phyloP scores from a whole-genome alignment of 2,113 vertebrate genomes.

The Apistogramma diplotaenia region DNA sequence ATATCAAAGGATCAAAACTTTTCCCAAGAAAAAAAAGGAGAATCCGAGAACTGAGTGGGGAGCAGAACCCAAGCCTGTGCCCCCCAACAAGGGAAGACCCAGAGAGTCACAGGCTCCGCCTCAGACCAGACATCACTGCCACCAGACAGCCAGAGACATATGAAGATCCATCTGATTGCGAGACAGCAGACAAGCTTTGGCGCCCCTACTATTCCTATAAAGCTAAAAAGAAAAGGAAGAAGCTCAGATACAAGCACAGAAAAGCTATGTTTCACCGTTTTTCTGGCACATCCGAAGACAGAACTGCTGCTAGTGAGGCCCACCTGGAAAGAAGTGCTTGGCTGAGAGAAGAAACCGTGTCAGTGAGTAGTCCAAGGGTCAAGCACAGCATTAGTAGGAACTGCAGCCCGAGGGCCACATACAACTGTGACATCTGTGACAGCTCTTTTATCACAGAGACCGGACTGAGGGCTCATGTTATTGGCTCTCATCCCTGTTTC shows the following conservation, averaged over 20 bases:
- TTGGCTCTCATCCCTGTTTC: conserved; percentile 86
- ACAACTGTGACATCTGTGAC: conserved; percentile 87
- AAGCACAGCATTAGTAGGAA: conserved; percentile 78
- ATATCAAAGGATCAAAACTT: conserved; percentile 91
- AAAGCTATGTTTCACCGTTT: conserved; percentile 62
- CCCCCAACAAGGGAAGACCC: conserved; percentile 53
- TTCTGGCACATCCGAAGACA: conserved; percentile 57
- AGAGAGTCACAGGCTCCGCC: conserved; percentile 73
- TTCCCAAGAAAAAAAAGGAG: conserved; percentile 86
- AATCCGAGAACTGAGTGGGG: conserved; percentile 59
- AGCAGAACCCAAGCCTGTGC: conserved; percentile 28
- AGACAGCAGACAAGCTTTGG: conserved; percentile 91
- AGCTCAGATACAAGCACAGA: conserved; percentile 83
- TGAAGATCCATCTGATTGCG: conserved; percentile 89
- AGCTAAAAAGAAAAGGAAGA: conserved; percentile 93
- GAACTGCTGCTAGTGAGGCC: conserved; percentile 31
- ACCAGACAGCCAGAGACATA: conserved; percentile 77
- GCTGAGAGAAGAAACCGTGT: conserved; percentile 66
- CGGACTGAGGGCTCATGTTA: conserved; percentile 88
- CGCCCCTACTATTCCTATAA: conserved; percentile 98
- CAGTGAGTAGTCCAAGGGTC: conserved; percentile 59
- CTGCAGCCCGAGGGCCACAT: conserved; percentile 77
- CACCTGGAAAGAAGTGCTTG: conserved; percentile 38
- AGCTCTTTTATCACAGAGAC: conserved; percentile 90
- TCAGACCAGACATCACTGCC: conserved; percentile 71